phyloP scores from a whole-genome alignment of 2,797 vertebrate genomes.

The Gila robusta region DNA sequence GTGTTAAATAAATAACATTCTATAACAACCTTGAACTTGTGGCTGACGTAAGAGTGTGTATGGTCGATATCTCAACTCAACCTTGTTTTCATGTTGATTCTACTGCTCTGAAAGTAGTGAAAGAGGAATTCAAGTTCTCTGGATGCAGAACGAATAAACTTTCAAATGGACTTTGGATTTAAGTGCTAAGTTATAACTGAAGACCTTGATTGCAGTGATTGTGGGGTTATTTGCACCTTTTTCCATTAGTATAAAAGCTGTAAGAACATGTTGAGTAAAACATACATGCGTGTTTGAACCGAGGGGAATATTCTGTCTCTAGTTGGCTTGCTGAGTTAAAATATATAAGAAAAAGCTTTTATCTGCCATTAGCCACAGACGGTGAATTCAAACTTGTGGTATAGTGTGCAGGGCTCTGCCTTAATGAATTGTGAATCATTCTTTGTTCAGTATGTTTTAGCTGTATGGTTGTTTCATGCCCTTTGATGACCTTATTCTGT shows the following conservation, averaged over 20 bases:
- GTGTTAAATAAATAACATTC: background rate
- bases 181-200: background rate
- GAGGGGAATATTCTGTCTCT: background rate
- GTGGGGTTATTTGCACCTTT: background rate
- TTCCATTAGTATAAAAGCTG: constrained; percentile 1
- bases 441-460: background rate
- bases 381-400: background rate
- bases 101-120: background rate
- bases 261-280: background rate
- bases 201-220: background rate
- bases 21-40: constrained; percentile 6
- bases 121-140: background rate
- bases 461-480: background rate
- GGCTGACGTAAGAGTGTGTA: background rate
- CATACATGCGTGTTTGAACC: background rate
- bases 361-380: constrained; percentile 7
- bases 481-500: background rate
- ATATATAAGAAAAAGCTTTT: background rate
- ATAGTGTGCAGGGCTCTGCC: background rate
- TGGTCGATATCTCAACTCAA: background rate
- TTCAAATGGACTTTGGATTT: constrained; percentile 1
- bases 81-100: constrained; percentile 4
- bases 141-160: background rate
- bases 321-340: background rate
- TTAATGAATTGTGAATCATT: background rate